Percentiles rank a stretch among this genome's conserved stretches.
These are phyloP conservation scores for Malurus alboscapulatus DNA, from an alignment of 2,113 vertebrate genomes.

Conservation along the genomic window DNA sequence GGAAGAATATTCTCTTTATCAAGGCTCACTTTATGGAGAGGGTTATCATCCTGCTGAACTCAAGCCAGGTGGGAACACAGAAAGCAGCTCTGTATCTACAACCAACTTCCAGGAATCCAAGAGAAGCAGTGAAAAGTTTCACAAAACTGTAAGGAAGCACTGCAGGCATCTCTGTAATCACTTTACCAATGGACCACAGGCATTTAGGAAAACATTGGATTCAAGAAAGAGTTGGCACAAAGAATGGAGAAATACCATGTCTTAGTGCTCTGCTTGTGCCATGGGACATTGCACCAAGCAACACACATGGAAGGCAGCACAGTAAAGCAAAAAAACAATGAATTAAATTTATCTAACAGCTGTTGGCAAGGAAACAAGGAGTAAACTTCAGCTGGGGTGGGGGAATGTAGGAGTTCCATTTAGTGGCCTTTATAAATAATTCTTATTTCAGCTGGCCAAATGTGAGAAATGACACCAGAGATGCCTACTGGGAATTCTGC, in stretches of 20 bases:
- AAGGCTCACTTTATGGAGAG: neutral
- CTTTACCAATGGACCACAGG: conserved; percentile 43
- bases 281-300: neutral
- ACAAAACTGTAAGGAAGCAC: neutral
- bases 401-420: neutral
- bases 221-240: neutral
- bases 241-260: neutral
- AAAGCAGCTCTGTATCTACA: conserved; percentile 18
- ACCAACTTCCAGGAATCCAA: conserved; percentile 27
- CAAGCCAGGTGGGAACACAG: neutral
- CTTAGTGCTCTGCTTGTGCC: neutral
- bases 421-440: neutral
- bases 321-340: neutral
- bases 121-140: neutral
- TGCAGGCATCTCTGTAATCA: neutral
- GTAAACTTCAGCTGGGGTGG: neutral
- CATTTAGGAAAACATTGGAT: neutral
- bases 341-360: neutral
- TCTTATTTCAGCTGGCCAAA: neutral
- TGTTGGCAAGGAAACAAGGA: neutral
- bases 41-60: neutral
- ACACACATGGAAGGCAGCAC: neutral
- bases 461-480: neutral
- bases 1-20: conserved; percentile 40
- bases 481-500: neutral